These are phyloP conservation scores for Leptonema lineaticorne DNA, from an alignment of 1,140 invertebrate species.

Conservation along the genomic window DNA sequence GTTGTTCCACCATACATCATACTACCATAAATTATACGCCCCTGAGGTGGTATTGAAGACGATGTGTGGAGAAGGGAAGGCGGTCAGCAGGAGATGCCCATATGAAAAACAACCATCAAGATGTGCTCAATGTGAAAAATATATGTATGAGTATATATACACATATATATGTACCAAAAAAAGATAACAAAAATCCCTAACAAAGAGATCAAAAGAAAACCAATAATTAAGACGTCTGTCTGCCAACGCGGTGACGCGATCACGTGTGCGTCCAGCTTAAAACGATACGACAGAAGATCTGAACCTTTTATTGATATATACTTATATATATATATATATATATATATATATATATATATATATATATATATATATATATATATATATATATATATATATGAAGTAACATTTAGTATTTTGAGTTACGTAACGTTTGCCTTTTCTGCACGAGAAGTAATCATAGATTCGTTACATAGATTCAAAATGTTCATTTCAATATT, in stretches of 20 bases:
- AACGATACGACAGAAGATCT: not conserved
- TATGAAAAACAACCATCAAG: slow-evolving; percentile 10
- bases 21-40: slow-evolving; percentile 28
- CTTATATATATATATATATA: too few species aligned
- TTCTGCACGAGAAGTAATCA: too few species aligned
- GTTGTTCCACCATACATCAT: slow-evolving; percentile 24
- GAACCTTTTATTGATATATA: not conserved
- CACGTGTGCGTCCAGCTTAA: slow-evolving; percentile 20
- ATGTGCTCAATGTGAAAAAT: not conserved
- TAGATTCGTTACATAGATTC: too few species aligned
- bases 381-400: too few species aligned
- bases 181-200: slow-evolving; percentile 34
- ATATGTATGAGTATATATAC: not conserved
- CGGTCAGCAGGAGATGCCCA: not conserved
- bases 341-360: too few species aligned
- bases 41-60: not conserved
- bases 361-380: too few species aligned
- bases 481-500: too few species aligned
- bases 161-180: not conserved
- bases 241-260: slow-evolving; percentile 24
- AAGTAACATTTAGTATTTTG: too few species aligned
- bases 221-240: slow-evolving; percentile 41
- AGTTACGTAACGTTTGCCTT: too few species aligned
- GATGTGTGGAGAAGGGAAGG: not conserved
- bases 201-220: slow-evolving; percentile 41